phyloP scores from a whole-genome alignment of 2,113 vertebrate species.

The Pterocles orientalis region DNA sequence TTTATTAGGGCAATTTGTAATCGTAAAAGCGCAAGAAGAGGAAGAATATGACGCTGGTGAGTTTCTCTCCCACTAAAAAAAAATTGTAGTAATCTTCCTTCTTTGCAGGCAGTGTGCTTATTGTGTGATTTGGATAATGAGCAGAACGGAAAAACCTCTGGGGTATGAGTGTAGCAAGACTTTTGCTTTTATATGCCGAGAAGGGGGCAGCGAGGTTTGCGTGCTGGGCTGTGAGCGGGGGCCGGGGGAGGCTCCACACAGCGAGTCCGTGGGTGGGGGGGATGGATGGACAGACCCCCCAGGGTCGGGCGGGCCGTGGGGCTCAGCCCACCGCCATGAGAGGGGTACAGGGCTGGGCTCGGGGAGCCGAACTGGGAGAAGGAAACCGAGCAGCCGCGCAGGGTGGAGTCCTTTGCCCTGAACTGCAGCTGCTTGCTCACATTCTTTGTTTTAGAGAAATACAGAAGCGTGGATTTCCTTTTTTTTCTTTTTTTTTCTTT shows the following conservation, averaged over 20 bases:
- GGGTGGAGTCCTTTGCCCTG: conserved; percentile 72
- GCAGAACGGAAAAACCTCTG: not conserved
- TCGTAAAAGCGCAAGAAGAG: conserved; percentile 77
- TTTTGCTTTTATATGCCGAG: not conserved
- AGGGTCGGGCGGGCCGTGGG: no score
- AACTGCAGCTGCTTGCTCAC: conserved; percentile 50
- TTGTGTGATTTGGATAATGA: not conserved
- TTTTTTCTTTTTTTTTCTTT: not conserved
- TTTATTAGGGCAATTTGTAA: conserved; percentile 76
- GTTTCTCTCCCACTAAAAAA: conserved; percentile 20
- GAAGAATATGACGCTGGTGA: conserved; percentile 79
- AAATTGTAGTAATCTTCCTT: rapidly evolving
- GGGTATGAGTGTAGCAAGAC: not conserved
- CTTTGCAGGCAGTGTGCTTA: not conserved
- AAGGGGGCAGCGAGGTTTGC: not conserved
- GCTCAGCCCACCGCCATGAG: not conserved
- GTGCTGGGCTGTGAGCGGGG: not conserved
- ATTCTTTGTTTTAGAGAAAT: conserved; percentile 70
- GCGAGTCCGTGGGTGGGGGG: no score
- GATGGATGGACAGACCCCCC: no score
- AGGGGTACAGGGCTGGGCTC: not conserved
- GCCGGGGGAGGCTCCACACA: no score
- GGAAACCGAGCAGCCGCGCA: conserved; percentile 38
- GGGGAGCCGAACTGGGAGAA: not conserved
- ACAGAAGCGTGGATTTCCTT: not conserved